Percentiles rank a stretch among this genome's conserved stretches.
These are phyloP conservation scores for Malthinus seriepunctatus DNA, from an alignment of 2,888 invertebrate species.

Conservation along the genomic window DNA sequence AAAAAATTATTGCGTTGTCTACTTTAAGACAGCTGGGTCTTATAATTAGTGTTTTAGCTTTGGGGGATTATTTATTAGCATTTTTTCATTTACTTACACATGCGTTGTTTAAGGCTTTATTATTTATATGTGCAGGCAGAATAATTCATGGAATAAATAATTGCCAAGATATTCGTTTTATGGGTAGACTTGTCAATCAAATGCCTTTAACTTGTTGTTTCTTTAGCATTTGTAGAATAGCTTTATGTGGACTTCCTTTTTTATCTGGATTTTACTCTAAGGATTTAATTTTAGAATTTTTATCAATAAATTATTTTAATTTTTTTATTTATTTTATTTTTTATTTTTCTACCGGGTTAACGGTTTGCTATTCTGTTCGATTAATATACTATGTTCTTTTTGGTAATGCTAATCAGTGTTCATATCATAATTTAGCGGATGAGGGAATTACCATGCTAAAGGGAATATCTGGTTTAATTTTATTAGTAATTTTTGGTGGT, in stretches of 20 bases:
- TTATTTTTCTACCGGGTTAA: slow-evolving; percentile 63
- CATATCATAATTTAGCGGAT: slow-evolving; percentile 58
- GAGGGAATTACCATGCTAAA: slow-evolving; percentile 57
- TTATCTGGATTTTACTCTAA: slow-evolving; percentile 67
- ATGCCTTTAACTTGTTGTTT: slow-evolving; percentile 67
- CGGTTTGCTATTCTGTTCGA: slow-evolving; percentile 62
- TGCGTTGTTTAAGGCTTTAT: slow-evolving; percentile 73
- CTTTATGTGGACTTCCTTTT: slow-evolving; percentile 68
- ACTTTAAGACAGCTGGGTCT: slow-evolving; percentile 69
- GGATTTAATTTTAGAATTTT: slow-evolving; percentile 64
- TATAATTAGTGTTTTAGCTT: slow-evolving; percentile 56
- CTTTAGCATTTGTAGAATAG: slow-evolving; percentile 63
- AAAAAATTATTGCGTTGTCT: slow-evolving; percentile 79
- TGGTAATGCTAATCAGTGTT: slow-evolving; percentile 56
- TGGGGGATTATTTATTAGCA: slow-evolving; percentile 58
- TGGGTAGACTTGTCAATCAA: slow-evolving; percentile 57
- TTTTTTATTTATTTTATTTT: slow-evolving; percentile 59
- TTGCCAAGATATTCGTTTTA: slow-evolving; percentile 70
- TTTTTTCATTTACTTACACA: slow-evolving; percentile 75
- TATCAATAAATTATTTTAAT: slow-evolving; percentile 60
- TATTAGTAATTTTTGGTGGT: slow-evolving; percentile 60
- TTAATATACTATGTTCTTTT: slow-evolving; percentile 61
- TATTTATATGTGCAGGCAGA: slow-evolving; percentile 72
- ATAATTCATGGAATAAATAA: slow-evolving; percentile 68
- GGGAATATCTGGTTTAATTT: slow-evolving; percentile 51